phyloP scores from a whole-genome alignment of 2,113 vertebrate genomes.

The Vimba vimba region DNA sequence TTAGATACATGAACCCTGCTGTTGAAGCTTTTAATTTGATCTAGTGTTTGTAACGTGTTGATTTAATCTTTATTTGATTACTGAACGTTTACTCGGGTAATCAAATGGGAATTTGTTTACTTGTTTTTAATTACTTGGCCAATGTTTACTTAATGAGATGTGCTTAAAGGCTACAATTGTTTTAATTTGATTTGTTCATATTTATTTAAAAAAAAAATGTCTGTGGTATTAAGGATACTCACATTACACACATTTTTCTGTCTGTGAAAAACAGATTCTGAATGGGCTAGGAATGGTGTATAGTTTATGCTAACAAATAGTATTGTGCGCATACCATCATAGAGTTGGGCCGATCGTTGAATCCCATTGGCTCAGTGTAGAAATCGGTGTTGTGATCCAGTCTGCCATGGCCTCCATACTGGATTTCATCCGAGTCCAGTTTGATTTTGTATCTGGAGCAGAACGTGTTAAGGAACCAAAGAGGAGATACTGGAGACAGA shows the following conservation, averaged over 20 bases:
- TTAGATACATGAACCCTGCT: neutral
- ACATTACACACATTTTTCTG: neutral
- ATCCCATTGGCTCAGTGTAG: slow-evolving; percentile 81
- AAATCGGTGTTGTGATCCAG: slow-evolving; percentile 91
- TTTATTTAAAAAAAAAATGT: neutral
- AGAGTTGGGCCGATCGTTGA: slow-evolving; percentile 83
- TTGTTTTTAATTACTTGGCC: slow-evolving; percentile 14
- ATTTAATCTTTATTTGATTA: slow-evolving; percentile 13
- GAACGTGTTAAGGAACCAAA: slow-evolving; percentile 77
- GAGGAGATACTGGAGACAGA: neutral
- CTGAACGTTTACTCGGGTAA: neutral
- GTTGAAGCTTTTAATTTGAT: neutral
- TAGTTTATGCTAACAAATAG: neutral
- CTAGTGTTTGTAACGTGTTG: neutral
- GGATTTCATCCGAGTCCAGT: slow-evolving; percentile 85
- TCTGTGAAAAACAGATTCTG: neutral
- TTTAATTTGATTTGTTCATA: slow-evolving; percentile 5
- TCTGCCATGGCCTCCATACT: slow-evolving; percentile 91
- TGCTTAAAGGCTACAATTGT: neutral
- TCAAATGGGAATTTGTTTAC: neutral
- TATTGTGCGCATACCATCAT: slow-evolving; percentile 77
- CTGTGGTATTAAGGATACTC: neutral
- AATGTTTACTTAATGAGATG: neutral
- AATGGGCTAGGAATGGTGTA: neutral
- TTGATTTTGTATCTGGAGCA: slow-evolving; percentile 88